Evolutionary conservation across 2,888 invertebrate species (phyloP), one percentile per base, ranked within the genome.

Genomic region (Branchipolynoe longqiensis): DNA sequence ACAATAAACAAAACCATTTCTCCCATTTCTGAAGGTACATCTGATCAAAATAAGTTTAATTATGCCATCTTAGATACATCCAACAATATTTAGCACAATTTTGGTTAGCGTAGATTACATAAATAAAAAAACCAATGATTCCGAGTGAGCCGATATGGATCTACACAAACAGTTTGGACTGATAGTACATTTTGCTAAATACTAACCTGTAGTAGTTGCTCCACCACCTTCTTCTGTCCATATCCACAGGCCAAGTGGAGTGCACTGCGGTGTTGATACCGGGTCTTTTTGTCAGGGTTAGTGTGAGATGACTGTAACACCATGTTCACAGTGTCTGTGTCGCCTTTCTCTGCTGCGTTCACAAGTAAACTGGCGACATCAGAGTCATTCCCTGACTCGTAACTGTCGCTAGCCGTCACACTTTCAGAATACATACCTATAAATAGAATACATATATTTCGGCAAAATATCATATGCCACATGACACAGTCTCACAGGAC

Each of bases 161-260:
- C 14, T 14, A 54, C 14, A 54, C 14, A 54, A 54, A 14, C 22
- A 54, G 14, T 54, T 25, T n/a, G 28, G 28, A 22, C 12, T 25
- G 22, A 64, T 64, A 25, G 22, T 64, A 74, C 12, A 36, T 28
- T 12, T 8, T 28, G 8, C 54, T 54, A 38, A n/a, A n/a, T n/a
- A n/a, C 56, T 41, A 86, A 91, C 91, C 89, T 90, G 88, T 6
- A 92, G 86, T 18, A 91, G 87, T 86, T 93, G 90, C 84, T 91
- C 90, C 12, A 91, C 90, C 6, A 91, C 90, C 36, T 88, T 88
- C n/a, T 89, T 81, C 87, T 92, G 92, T 62, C 93, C 93, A 88
- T 93, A 93, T 22, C 91, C 91, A 87, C 91, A 91, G 33, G 92
- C 93, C 54, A 92, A 86, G 83, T 92, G 90, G 4, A 93, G 87